A percentile compares a stretch with the other conserved stretches of the same genome.
Evolutionary conservation across 2,888 invertebrate genomes (phyloP).

Genomic region (Lepidochrysops patricia): DNA sequence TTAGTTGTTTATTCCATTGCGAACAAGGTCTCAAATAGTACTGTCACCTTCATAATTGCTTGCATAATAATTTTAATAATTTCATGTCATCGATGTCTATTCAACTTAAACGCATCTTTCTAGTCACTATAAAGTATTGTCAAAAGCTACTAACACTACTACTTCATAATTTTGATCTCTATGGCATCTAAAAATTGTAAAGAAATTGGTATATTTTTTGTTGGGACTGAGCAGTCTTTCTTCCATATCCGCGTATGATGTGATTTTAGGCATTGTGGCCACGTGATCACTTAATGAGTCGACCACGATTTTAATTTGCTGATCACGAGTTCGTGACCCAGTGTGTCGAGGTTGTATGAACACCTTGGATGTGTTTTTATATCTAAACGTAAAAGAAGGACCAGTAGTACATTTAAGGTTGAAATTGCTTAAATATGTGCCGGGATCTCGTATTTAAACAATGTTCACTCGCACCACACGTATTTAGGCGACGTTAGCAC

Average conservation of each 20-base stretch:
- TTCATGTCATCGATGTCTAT: background rate
- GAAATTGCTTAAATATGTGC: conserved; percentile 35
- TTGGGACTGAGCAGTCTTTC: conserved; percentile 17
- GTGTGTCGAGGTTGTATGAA: conserved; percentile 45
- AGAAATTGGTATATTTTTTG: conserved; percentile 12
- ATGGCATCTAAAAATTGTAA: background rate
- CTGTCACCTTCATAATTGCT: background rate
- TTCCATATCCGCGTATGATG: conserved; percentile 14
- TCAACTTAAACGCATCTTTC: background rate
- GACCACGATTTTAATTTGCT: no score
- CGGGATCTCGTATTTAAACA: conserved; percentile 27
- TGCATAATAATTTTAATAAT: background rate
- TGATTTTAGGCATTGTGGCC: no score
- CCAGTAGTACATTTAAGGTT: conserved; percentile 46
- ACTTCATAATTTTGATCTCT: background rate
- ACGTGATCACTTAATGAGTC: background rate
- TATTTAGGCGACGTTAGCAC: conserved; percentile 61
- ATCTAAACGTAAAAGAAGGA: conserved; percentile 71
- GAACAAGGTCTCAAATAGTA: background rate
- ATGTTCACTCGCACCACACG: conserved; percentile 42
- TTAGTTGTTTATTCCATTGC: background rate
- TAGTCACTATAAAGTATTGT: background rate
- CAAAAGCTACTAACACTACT: background rate
- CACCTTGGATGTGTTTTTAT: conserved; percentile 50
- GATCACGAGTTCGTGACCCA: background rate